Evolutionary conservation across 2,113 vertebrate species (phyloP).

Genomic region (Notarius quadriscutis): DNA sequence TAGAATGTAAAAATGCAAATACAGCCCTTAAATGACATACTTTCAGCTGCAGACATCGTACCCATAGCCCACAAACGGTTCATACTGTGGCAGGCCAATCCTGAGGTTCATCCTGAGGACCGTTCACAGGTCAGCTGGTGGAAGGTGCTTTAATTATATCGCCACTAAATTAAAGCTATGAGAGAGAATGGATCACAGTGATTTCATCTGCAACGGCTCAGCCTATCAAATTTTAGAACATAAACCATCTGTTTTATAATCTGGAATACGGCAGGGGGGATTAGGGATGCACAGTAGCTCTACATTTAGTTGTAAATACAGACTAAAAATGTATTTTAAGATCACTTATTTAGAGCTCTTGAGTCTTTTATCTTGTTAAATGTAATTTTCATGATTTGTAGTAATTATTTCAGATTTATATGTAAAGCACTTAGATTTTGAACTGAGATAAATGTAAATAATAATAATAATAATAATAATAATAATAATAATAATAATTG

Average conservation of each 20-base stretch:
- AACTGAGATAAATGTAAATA: not conserved
- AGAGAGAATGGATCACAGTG: not conserved
- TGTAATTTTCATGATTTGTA: not conserved
- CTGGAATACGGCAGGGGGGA: not conserved
- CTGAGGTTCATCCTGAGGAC: not conserved
- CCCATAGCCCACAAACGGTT: not conserved
- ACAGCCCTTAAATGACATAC: not conserved
- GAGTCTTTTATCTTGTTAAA: not conserved
- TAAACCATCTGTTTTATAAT: not conserved
- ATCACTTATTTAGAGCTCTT: not conserved
- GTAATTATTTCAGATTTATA: not conserved
- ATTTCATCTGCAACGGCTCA: not conserved
- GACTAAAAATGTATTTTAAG: not conserved
- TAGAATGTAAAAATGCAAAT: not conserved
- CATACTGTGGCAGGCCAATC: not conserved
- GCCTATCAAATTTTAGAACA: not conserved
- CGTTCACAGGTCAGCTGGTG: not conserved
- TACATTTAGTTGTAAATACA: not conserved
- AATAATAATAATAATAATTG: too few species aligned
- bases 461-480: not conserved
- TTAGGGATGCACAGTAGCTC: not conserved
- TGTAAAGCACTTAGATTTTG: not conserved
- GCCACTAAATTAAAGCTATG: not conserved
- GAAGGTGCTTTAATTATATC: not conserved
- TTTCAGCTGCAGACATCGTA: not conserved